Evolutionary conservation across 2,113 vertebrate genomes (phyloP).

Genomic region (Helogale parvula): DNA sequence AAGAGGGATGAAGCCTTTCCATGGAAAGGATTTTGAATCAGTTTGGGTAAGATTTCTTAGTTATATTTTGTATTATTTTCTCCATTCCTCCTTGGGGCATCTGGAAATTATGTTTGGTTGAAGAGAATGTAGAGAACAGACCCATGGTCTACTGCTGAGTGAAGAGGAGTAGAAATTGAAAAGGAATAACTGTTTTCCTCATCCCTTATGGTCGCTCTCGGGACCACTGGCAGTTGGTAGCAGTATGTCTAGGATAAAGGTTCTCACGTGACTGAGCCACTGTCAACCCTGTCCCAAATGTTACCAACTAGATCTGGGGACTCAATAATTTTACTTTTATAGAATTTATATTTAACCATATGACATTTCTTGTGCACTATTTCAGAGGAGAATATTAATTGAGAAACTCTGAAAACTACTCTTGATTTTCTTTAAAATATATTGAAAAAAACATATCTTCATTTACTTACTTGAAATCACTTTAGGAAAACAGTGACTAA

Average conservation of each 20-base stretch:
- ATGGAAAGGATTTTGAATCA: background rate
- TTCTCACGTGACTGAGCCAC: background rate
- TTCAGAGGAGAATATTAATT: background rate
- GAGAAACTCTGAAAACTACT: background rate
- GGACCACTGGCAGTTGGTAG: background rate
- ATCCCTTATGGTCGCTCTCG: background rate
- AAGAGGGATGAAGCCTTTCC: background rate
- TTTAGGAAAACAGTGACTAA: slow-evolving; percentile 36
- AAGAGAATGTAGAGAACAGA: background rate
- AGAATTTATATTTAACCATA: background rate
- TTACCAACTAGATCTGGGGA: background rate
- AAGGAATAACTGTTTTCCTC: background rate
- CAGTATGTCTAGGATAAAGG: background rate
- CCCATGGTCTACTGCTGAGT: background rate
- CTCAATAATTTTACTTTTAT: background rate
- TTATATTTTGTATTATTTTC: background rate
- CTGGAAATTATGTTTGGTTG: background rate
- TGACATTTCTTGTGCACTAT: background rate
- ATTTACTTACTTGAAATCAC: background rate
- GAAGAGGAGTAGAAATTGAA: background rate
- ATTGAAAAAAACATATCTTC: background rate
- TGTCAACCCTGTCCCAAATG: background rate
- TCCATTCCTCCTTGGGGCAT: background rate
- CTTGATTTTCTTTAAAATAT: background rate
- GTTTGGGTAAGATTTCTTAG: background rate